These are phyloP conservation scores for Mimumesa dahlbomi DNA, from an alignment of 2,888 invertebrate species.

Conservation along the genomic window DNA sequence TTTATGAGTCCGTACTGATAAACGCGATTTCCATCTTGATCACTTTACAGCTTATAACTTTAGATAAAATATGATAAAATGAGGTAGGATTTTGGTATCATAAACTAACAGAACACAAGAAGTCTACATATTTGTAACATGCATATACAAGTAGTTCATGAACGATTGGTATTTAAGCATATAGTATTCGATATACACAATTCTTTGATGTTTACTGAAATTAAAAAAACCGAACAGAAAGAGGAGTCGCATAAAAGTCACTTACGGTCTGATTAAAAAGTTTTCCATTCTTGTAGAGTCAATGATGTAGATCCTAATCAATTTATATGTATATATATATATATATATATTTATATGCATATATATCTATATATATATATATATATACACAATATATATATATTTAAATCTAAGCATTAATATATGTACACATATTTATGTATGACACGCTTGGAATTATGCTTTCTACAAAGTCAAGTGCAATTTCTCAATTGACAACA, in stretches of 20 bases:
- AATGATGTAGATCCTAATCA: no score
- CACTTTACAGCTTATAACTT: conserved; percentile 2
- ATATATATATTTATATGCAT: no score
- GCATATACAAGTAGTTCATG: neutral
- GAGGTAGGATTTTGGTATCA: conserved; percentile 1
- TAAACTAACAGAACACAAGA: neutral
- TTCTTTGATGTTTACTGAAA: no score
- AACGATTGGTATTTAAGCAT: no score
- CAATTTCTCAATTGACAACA: conserved; percentile 7
- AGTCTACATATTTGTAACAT: neutral
- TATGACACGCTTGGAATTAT: conserved; percentile 7
- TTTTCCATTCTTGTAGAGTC: no score
- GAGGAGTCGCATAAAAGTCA: no score
- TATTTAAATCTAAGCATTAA: no score
- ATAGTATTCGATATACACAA: neutral
- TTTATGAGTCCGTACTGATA: conserved; percentile 6
- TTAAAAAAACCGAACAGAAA: no score
- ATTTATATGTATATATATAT: no score
- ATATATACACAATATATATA: no score
- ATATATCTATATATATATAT: no score
- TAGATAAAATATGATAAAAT: conserved; percentile 32
- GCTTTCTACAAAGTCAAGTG: conserved; percentile 1
- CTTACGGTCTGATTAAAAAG: no score
- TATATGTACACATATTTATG: neutral
- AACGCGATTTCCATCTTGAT: conserved; percentile 11